Evolutionary conservation across 2,113 vertebrate species (phyloP).

Genomic region (Pluvialis apricaria): DNA sequence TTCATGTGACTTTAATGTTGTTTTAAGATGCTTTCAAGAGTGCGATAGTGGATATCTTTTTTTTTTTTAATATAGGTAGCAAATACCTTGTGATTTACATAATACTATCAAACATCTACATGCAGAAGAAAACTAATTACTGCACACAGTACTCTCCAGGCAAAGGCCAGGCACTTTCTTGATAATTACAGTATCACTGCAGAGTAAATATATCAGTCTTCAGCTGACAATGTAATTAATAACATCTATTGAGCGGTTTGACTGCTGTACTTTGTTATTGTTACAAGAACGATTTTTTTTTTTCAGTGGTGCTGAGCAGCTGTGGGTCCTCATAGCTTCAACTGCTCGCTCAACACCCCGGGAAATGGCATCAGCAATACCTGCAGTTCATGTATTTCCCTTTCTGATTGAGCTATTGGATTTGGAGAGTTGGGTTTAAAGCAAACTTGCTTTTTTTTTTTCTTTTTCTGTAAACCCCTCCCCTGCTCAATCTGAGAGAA

Average conservation of each 20-base stretch:
- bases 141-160: neutral
- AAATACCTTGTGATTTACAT: neutral
- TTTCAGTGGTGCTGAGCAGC: neutral
- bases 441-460: neutral
- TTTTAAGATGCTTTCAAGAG: neutral
- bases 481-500: neutral
- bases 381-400: neutral
- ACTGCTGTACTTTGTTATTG: neutral
- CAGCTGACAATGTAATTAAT: constrained; percentile 28
- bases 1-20: neutral
- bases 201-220: constrained; percentile 13
- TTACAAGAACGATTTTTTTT: neutral
- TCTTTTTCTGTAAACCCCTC: neutral
- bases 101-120: neutral
- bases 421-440: neutral
- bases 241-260: neutral
- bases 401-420: neutral
- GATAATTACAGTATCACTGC: constrained; percentile 24
- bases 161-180: neutral
- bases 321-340: neutral
- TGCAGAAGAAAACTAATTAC: constrained; percentile 24
- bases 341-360: neutral
- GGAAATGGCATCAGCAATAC: neutral
- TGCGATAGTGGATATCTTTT: neutral
- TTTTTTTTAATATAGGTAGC: neutral